Evolutionary conservation across 2,888 invertebrate species (phyloP).

Genomic region (Amitus sp.): DNA sequence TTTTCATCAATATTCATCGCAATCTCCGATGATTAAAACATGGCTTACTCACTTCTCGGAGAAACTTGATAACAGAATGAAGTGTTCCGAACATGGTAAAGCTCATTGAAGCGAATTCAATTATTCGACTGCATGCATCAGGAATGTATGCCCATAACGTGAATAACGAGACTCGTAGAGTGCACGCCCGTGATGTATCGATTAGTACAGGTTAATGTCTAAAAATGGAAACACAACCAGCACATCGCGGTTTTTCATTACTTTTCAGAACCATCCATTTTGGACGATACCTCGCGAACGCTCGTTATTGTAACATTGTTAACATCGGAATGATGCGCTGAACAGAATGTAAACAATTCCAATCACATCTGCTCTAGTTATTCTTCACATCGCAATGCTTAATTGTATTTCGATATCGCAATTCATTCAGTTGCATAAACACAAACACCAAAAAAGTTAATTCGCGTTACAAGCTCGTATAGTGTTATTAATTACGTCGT

Average conservation of each 20-base stretch:
- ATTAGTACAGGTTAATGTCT: slow-evolving; percentile 22
- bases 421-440: too few species aligned
- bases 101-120: slow-evolving; percentile 53
- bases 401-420: too few species aligned
- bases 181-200: slow-evolving; percentile 29
- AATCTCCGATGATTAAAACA: neutral
- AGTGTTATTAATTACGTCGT: too few species aligned
- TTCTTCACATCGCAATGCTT: too few species aligned
- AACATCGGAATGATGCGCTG: too few species aligned
- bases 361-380: too few species aligned
- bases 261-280: neutral
- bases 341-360: too few species aligned
- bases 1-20: neutral
- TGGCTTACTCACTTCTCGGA: slow-evolving; percentile 22
- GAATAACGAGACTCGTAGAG: slow-evolving; percentile 35
- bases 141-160: slow-evolving; percentile 29
- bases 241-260: slow-evolving; percentile 1
- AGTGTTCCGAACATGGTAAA: slow-evolving; percentile 49
- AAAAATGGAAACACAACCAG: slow-evolving; percentile 10
- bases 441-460: too few species aligned
- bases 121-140: slow-evolving; percentile 47
- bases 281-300: neutral
- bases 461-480: too few species aligned
- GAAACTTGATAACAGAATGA: slow-evolving; percentile 46
- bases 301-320: too few species aligned